Conservation (phyloP, 1,140 invertebrate species). For the Ceratina australensis region DNA sequence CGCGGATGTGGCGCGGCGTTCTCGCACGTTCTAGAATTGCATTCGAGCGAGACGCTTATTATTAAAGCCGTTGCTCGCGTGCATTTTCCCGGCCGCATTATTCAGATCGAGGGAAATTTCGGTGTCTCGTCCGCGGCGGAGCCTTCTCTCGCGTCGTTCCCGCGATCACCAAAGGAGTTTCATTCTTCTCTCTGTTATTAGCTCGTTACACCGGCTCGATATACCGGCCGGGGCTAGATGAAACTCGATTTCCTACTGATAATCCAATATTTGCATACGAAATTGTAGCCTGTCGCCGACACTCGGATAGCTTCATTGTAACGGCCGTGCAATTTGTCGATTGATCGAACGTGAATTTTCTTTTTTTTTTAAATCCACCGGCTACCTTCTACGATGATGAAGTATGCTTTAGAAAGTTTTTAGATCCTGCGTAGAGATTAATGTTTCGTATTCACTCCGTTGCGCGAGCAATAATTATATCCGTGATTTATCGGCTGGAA, state of each 20-base stretch:
- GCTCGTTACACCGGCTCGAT: constrained; percentile 8
- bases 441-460: neutral
- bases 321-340: neutral
- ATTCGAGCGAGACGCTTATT: constrained; percentile 60
- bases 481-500: constrained; percentile 6
- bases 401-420: neutral
- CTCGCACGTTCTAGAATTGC: constrained; percentile 65
- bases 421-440: neutral
- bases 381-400: no score
- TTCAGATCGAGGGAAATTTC: constrained; percentile 6
- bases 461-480: neutral
- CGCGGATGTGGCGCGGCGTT: constrained; percentile 53
- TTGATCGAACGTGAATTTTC: neutral
- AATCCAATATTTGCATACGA: constrained; percentile 26
- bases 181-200: constrained; percentile 23
- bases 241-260: constrained; percentile 25
- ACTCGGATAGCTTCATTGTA: constrained; percentile 12
- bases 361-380: no score
- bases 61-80: constrained; percentile 31
- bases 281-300: neutral
- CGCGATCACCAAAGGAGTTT: neutral
- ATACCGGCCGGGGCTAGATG: neutral
- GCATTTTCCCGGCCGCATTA: constrained; percentile 21
- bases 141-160: neutral
- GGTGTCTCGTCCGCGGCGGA: neutral